These are phyloP conservation scores for Lithophane socia DNA, from an alignment of 2,888 invertebrate genomes.

Conservation along the genomic window DNA sequence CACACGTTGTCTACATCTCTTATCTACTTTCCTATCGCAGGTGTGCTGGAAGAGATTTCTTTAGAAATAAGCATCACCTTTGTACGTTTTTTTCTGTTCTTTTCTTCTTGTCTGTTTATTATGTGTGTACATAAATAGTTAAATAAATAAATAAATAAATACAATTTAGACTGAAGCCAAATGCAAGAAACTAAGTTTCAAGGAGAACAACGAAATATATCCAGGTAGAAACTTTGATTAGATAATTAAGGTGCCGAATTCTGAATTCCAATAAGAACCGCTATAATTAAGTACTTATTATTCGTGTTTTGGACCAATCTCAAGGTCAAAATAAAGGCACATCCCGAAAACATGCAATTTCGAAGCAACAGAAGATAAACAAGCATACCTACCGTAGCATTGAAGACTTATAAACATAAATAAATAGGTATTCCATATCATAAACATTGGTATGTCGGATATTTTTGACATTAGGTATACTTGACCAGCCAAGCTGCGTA, in stretches of 20 bases:
- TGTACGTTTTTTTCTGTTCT: too few relatives aligned
- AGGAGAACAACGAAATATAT: conserved; percentile 26
- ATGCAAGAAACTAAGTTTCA: conserved; percentile 25
- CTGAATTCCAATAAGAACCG: neutral
- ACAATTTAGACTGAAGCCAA: conserved; percentile 40
- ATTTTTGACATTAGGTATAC: neutral
- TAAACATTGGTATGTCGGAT: neutral
- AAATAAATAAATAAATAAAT: too few relatives aligned
- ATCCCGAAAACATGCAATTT: neutral
- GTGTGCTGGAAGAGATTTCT: too few relatives aligned
- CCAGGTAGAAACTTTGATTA: conserved; percentile 17
- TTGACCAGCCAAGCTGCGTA: neutral
- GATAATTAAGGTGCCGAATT: neutral
- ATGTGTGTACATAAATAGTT: too few relatives aligned
- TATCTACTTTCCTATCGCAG: too few relatives aligned
- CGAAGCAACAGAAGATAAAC: neutral
- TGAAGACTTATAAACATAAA: too few relatives aligned
- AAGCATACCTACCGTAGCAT: neutral
- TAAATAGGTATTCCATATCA: too few relatives aligned
- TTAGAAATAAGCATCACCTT: too few relatives aligned
- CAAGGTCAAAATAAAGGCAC: neutral
- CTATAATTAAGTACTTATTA: neutral
- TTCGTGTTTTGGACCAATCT: neutral
- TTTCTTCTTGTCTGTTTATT: too few relatives aligned
- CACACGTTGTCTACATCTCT: too few relatives aligned